Evolutionary conservation across 2,113 vertebrate genomes (phyloP).

Genomic region (Mesocricetus auratus): DNA sequence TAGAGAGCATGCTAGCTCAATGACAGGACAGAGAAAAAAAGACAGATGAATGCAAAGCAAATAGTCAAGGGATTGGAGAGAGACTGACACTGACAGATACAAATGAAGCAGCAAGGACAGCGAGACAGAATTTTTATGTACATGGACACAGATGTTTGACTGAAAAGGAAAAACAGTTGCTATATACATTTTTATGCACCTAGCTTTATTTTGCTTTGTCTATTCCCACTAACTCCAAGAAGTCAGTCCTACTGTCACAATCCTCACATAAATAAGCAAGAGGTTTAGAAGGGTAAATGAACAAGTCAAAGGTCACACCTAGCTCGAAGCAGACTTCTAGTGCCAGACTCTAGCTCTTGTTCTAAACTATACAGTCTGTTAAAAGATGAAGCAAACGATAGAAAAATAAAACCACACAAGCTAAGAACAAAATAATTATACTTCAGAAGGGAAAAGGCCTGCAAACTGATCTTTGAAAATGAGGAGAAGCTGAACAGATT

Average conservation of each 20-base stretch:
- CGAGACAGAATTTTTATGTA: not conserved
- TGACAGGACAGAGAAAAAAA: constrained; percentile 52
- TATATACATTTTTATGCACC: constrained; percentile 46
- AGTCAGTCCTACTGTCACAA: not conserved
- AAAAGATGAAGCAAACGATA: constrained; percentile 19
- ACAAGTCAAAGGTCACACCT: not conserved
- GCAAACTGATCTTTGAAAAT: constrained; percentile 26
- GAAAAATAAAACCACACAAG: constrained; percentile 11
- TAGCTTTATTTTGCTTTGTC: constrained; percentile 40
- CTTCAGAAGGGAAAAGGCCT: constrained; percentile 24
- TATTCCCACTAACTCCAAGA: constrained; percentile 34
- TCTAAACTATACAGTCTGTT: constrained; percentile 24
- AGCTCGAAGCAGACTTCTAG: not conserved
- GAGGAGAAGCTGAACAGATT: constrained; percentile 31
- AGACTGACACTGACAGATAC: not conserved
- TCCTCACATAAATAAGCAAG: constrained; percentile 16
- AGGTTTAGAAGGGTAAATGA: constrained; percentile 1
- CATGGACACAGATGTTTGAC: not conserved
- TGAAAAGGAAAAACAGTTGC: not conserved
- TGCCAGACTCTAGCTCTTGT: not conserved
- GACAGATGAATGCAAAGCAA: constrained; percentile 12
- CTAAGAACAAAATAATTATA: constrained; percentile 38
- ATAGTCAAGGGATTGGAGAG: constrained; percentile 35
- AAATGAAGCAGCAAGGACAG: constrained; percentile 39
- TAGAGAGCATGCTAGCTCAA: constrained; percentile 48